Conservation (phyloP, 2,797 vertebrate genomes). For the Ateles fusciceps region DNA sequence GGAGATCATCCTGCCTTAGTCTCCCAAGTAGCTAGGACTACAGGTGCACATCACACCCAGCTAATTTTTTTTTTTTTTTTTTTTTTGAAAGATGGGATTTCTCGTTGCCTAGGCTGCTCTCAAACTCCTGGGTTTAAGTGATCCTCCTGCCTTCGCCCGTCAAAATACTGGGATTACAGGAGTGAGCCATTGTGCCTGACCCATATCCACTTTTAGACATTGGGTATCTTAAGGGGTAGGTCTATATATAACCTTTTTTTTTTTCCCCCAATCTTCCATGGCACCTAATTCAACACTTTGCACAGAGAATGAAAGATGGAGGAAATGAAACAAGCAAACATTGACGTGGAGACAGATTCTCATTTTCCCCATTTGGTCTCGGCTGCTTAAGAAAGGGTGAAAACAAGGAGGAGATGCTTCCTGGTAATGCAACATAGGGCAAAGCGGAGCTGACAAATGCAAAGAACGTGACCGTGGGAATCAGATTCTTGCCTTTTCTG, state of each 20-base stretch:
- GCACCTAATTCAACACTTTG: not conserved
- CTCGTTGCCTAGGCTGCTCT: not conserved
- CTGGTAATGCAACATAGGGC: accelerated
- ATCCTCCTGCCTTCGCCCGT: not conserved
- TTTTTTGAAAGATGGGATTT: not conserved
- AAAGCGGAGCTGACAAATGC: not conserved
- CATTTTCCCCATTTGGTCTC: not conserved
- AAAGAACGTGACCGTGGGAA: not conserved
- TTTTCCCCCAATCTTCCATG: not conserved
- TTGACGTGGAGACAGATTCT: not conserved
- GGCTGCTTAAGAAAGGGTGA: not conserved
- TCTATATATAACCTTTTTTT: not conserved
- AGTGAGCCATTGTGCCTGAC: not conserved
- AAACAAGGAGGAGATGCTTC: accelerated
- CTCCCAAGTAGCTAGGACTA: too few relatives aligned
- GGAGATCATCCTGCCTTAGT: too few relatives aligned
- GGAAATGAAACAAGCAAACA: not conserved
- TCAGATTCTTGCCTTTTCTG: not conserved
- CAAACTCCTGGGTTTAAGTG: not conserved
- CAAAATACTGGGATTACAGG: not conserved
- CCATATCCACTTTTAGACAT: not conserved
- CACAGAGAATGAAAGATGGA: not conserved
- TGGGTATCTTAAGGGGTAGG: not conserved
- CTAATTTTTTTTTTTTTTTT: too few relatives aligned
- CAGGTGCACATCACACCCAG: too few relatives aligned